Evolutionary conservation across 2,797 vertebrate genomes (phyloP).

Genomic region (Alcedo atthis): DNA sequence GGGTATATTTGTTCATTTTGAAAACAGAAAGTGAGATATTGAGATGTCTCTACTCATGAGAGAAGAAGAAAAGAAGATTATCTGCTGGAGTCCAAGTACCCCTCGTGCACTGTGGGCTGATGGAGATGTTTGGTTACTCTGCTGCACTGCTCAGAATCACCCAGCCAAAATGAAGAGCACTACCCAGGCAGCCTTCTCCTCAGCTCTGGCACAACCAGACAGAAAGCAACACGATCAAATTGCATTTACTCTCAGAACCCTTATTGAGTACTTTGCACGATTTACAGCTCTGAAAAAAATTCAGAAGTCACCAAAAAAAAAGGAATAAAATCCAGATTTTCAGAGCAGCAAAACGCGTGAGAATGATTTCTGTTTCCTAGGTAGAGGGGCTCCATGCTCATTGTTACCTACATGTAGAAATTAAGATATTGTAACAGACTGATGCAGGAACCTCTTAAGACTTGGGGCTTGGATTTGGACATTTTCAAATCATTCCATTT

Average conservation of each 20-base stretch:
- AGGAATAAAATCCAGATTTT: neutral
- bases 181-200: neutral
- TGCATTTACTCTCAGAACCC: neutral
- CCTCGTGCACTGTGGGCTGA: neutral
- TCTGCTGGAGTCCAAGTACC: neutral
- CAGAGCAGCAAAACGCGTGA: neutral
- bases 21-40: neutral
- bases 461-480: neutral
- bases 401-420: neutral
- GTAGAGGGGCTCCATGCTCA: neutral
- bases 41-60: neutral
- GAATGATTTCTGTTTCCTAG: neutral
- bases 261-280: neutral
- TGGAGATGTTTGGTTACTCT: neutral
- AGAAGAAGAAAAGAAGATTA: neutral
- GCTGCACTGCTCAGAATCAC: neutral
- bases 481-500: neutral
- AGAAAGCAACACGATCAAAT: neutral
- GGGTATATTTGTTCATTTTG: neutral
- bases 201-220: neutral
- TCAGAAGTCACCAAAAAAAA: neutral
- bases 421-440: neutral
- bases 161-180: neutral
- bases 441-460: neutral
- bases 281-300: neutral